Base-by-base conservation (phyloP, 2,797 vertebrate species). In the Oreonectes daqikongensis region DNA sequence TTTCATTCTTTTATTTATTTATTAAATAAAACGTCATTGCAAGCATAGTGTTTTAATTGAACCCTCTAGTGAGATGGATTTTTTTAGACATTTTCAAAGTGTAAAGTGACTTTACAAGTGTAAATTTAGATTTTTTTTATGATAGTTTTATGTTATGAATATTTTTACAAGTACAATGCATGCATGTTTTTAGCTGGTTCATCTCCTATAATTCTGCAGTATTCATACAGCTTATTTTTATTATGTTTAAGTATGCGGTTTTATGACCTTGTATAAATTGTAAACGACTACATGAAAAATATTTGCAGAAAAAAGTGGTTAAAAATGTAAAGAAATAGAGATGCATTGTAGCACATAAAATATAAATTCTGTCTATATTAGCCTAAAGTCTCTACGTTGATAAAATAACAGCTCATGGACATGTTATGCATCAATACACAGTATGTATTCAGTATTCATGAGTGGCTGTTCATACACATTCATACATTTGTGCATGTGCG, bases 401-500 rank as follows among this genome's bases (percentile, higher is more conserved):
- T 60, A n/a, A 60, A 10, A 32, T 30, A 28, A n/a, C 26, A 60
- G 28, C 17, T 30, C 8, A 3, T 12, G 22, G 20, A 20, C 2
- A 59, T 17, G 26, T 30, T 59, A 17, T 28, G 26, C 55, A 6
- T 55, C 35, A 35, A 35, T 9, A 9, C 32, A 30, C 42, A 66
- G 14, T 48, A 26, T 72, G 28, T 78, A 46, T 50, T 10, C 3
- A 30, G 14, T 3, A 42, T 74, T 50, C 53, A 18, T 9, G 17
- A 15, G 20, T 42, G 61, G 35, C 14, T 32, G 15, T 67, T 44
- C 65, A 46, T 22, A 42, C 44, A 9, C 18, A 55, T 63, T 12
- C 12, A 5, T 69, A n/a, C 2, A 18, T 61, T 1, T 46, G 6
- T 22, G 15, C 32, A 83, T 78, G 73, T 81, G 10, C 5, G 81